phyloP scores from a whole-genome alignment of 1,140 invertebrate species.

The Gonioctena quinquepunctata region DNA sequence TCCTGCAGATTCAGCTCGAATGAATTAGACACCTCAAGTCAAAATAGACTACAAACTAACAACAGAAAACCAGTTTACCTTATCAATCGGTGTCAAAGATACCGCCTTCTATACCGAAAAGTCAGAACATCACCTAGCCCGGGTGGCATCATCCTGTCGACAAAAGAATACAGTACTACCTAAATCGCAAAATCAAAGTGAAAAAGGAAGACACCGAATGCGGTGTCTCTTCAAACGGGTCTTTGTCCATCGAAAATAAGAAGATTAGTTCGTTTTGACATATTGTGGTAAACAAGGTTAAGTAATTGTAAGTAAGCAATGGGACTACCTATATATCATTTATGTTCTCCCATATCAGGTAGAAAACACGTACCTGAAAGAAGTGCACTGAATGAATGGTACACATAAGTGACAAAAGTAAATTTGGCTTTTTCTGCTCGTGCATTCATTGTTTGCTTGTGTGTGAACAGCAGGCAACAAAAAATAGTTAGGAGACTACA shows the following conservation, averaged over 20 bases:
- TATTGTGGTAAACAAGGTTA: slow-evolving; percentile 53
- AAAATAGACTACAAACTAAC: slow-evolving; percentile 13
- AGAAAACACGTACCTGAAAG: slow-evolving; percentile 12
- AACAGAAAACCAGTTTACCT: slow-evolving; percentile 2
- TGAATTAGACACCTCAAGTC: slow-evolving; percentile 19
- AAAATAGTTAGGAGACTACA: too few relatives aligned
- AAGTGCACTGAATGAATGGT: not conserved
- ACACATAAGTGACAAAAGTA: not conserved
- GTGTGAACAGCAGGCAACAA: not conserved
- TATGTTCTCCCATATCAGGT: slow-evolving; percentile 40
- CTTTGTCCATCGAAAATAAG: slow-evolving; percentile 31
- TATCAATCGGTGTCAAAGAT: slow-evolving; percentile 10
- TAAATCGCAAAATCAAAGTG: slow-evolving; percentile 3
- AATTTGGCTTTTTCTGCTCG: not conserved
- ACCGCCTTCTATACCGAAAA: not conserved
- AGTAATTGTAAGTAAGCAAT: slow-evolving; percentile 45
- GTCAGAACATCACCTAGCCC: slow-evolving; percentile 4
- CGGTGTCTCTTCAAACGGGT: not conserved
- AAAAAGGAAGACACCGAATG: not conserved
- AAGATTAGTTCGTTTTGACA: slow-evolving; percentile 54
- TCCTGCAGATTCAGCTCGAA: not conserved
- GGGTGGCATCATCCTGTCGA: slow-evolving; percentile 9
- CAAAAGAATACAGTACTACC: slow-evolving; percentile 6
- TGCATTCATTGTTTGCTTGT: too few relatives aligned
- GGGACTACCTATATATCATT: slow-evolving; percentile 50